These are phyloP conservation scores for Holacanthella duospinosa DNA, from an alignment of 2,888 invertebrate genomes.

Conservation along the genomic window DNA sequence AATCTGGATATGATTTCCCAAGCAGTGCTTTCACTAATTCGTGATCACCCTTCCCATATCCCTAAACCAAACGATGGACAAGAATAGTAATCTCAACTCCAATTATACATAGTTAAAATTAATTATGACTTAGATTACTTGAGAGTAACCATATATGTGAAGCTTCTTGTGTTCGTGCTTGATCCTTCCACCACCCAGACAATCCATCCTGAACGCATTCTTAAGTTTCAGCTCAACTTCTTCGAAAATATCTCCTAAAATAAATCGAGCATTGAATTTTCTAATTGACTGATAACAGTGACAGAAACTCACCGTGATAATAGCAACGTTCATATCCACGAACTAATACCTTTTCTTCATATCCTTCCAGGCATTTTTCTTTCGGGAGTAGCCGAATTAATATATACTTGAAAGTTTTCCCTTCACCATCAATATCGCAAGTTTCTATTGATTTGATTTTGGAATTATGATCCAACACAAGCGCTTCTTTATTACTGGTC, in stretches of 20 bases:
- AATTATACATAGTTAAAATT: conserved; percentile 7
- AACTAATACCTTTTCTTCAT: neutral
- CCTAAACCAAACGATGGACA: conserved; percentile 38
- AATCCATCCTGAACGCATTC: conserved; percentile 39
- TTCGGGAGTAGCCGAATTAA: neutral
- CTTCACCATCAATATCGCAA: neutral
- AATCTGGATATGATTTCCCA: conserved; percentile 60
- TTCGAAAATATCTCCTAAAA: conserved; percentile 70
- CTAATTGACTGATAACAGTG: too few species aligned
- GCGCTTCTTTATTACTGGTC: too few species aligned
- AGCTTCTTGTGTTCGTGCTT: conserved; percentile 66
- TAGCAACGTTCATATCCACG: neutral
- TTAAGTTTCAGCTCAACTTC: conserved; percentile 16
- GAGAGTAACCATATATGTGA: conserved; percentile 84
- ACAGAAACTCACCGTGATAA: conserved; percentile 5
- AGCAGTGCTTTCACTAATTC: conserved; percentile 61
- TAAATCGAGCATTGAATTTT: too few species aligned
- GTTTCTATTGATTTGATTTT: neutral
- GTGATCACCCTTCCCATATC: conserved; percentile 86
- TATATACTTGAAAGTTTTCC: neutral
- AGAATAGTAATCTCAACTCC: neutral
- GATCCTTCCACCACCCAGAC: conserved; percentile 87
- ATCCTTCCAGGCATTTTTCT: neutral
- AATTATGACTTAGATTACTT: conserved; percentile 45
- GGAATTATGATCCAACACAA: too few species aligned